A percentile compares a stretch with the other conserved stretches of the same genome.
These are phyloP conservation scores for Danaus chrysippus DNA, from an alignment of 2,888 invertebrate species.

Conservation along the genomic window DNA sequence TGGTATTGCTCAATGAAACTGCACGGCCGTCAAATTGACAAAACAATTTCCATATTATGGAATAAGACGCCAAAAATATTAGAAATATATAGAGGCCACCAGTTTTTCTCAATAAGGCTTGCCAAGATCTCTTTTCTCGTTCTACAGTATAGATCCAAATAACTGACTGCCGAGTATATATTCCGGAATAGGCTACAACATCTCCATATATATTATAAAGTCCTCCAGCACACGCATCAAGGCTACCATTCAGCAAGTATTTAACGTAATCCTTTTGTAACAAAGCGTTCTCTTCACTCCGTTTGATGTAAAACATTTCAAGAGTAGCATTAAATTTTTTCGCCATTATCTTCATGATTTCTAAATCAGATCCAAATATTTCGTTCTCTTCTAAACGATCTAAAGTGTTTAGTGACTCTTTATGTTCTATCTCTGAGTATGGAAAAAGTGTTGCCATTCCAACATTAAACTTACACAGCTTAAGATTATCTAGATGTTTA, in stretches of 20 bases:
- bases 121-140: conserved; percentile 50
- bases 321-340: conserved; percentile 51
- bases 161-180: conserved; percentile 50
- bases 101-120: conserved; percentile 45
- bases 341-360: conserved; percentile 55
- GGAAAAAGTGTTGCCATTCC: conserved; percentile 53
- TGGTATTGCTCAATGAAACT: conserved; percentile 40
- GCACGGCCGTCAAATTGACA: conserved; percentile 42
- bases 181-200: conserved; percentile 56
- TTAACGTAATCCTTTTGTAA: conserved; percentile 39
- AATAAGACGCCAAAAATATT: conserved; percentile 50
- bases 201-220: conserved; percentile 54
- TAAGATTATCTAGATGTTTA: conserved; percentile 46
- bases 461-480: conserved; percentile 51
- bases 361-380: conserved; percentile 50
- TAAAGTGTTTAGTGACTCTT: conserved; percentile 38
- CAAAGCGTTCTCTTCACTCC: conserved; percentile 42
- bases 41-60: conserved; percentile 46
- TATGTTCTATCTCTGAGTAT: conserved; percentile 44
- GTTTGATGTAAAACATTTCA: conserved; percentile 44
- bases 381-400: conserved; percentile 42
- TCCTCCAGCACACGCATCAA: conserved; percentile 60
- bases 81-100: conserved; percentile 53
- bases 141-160: conserved; percentile 55
- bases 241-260: conserved; percentile 50